Evolutionary conservation across 2,113 vertebrate species (phyloP).

Genomic region (Hipposideros armiger): DNA sequence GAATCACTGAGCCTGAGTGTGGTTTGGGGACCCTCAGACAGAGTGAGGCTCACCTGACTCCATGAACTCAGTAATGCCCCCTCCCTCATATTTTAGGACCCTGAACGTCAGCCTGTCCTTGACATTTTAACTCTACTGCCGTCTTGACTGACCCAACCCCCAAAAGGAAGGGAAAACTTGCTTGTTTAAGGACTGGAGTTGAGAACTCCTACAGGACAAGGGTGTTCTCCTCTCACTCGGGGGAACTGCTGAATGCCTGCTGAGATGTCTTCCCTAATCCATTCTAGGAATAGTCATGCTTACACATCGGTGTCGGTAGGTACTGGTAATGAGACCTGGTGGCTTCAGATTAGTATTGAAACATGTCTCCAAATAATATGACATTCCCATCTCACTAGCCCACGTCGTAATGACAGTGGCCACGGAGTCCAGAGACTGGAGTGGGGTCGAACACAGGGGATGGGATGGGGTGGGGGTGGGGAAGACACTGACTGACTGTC

Average conservation of each 20-base stretch:
- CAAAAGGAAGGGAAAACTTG: background rate
- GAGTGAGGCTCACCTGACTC: background rate
- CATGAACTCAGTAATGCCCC: background rate
- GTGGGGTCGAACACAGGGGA: background rate
- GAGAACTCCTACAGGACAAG: background rate
- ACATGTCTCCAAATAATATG: background rate
- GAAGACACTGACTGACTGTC: background rate
- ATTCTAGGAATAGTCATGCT: background rate
- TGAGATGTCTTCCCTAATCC: background rate
- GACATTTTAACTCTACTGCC: background rate
- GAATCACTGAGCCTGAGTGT: background rate
- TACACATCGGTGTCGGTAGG: background rate
- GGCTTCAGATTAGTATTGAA: conserved; percentile 9
- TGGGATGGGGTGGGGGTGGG: background rate
- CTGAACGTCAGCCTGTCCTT: background rate
- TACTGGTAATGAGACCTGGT: background rate
- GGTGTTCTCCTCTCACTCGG: background rate
- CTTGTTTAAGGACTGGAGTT: background rate
- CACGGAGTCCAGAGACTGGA: background rate
- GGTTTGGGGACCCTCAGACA: background rate
- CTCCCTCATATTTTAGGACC: background rate
- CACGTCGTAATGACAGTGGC: background rate
- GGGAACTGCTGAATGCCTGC: background rate
- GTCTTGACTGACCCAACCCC: background rate
- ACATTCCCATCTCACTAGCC: background rate